A percentile compares a stretch with the other conserved stretches of the same genome.
Conservation (phyloP, 2,888 invertebrate species). For the Clepsis dumicolana region DNA sequence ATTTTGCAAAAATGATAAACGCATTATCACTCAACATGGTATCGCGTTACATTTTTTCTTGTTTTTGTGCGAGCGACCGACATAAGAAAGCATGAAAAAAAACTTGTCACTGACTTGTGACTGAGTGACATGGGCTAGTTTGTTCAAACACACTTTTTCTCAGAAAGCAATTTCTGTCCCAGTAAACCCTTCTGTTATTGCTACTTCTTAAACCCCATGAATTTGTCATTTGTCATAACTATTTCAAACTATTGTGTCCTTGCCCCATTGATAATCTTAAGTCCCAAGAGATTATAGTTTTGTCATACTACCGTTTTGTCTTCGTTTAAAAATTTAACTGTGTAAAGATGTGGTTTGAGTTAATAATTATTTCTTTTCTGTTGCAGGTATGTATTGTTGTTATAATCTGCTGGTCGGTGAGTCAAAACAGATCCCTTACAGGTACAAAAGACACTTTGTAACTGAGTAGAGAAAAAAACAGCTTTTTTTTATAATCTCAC, state of each 20-base stretch:
- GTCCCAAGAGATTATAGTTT: conserved; percentile 33
- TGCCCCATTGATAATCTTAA: conserved; percentile 29
- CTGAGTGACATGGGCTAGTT: conserved; percentile 8
- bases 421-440: conserved; percentile 36
- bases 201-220: conserved; percentile 51
- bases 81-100: background rate
- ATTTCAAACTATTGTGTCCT: conserved; percentile 17
- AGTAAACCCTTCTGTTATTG: conserved; percentile 52
- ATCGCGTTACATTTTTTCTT: background rate
- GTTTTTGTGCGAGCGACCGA: background rate
- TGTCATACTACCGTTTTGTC: conserved; percentile 38
- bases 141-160: conserved; percentile 32
- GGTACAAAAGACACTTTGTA: conserved; percentile 13
- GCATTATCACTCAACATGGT: background rate
- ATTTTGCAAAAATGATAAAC: too few species aligned
- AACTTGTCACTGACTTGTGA: background rate
- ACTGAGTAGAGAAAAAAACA: background rate
- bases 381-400: conserved; percentile 40
- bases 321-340: background rate
- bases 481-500: background rate
- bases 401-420: conserved; percentile 31
- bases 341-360: conserved; percentile 11
- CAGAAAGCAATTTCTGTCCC: conserved; percentile 25
- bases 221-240: conserved; percentile 35
- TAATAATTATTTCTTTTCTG: conserved; percentile 31